Conservation (phyloP, 2,797 vertebrate species). For the Sphenodon punctatus region DNA sequence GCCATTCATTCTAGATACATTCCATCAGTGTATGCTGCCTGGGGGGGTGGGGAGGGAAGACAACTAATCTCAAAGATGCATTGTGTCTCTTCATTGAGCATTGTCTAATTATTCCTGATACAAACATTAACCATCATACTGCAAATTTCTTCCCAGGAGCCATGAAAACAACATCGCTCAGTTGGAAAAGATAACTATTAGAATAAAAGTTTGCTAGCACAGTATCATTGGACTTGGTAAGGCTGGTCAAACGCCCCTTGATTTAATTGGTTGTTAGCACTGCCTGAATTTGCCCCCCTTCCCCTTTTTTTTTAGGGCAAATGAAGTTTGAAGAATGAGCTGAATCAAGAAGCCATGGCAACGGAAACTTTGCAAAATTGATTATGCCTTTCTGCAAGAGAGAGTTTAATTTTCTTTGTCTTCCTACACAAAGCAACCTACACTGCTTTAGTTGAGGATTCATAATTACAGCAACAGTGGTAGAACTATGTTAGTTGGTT, state of each 20-base stretch:
- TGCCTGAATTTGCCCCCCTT: not conserved
- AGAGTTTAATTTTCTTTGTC: slow-evolving; percentile 34
- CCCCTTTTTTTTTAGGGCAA: not conserved
- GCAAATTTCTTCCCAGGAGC: slow-evolving; percentile 37
- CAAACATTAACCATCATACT: slow-evolving; percentile 47
- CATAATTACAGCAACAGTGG: slow-evolving; percentile 26
- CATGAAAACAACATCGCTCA: not conserved
- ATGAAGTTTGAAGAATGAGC: slow-evolving; percentile 4
- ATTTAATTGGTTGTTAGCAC: not conserved
- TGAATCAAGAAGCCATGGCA: slow-evolving; percentile 15
- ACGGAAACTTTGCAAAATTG: slow-evolving; percentile 23
- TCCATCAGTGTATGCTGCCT: slow-evolving; percentile 45
- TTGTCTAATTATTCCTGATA: slow-evolving; percentile 68
- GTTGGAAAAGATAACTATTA: not conserved
- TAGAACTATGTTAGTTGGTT: not conserved
- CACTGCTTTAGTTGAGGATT: slow-evolving; percentile 35
- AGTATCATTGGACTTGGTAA: not conserved
- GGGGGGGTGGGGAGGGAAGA: slow-evolving; percentile 65
- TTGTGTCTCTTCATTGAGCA: slow-evolving; percentile 30
- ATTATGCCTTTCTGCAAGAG: not conserved
- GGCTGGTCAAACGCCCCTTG: not conserved
- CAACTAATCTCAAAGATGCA: slow-evolving; percentile 44
- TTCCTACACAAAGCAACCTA: slow-evolving; percentile 33
- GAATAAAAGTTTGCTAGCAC: too few relatives aligned
- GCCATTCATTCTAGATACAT: slow-evolving; percentile 42